Conservation (phyloP, 2,113 vertebrate genomes). For the Nipponia nippon region DNA sequence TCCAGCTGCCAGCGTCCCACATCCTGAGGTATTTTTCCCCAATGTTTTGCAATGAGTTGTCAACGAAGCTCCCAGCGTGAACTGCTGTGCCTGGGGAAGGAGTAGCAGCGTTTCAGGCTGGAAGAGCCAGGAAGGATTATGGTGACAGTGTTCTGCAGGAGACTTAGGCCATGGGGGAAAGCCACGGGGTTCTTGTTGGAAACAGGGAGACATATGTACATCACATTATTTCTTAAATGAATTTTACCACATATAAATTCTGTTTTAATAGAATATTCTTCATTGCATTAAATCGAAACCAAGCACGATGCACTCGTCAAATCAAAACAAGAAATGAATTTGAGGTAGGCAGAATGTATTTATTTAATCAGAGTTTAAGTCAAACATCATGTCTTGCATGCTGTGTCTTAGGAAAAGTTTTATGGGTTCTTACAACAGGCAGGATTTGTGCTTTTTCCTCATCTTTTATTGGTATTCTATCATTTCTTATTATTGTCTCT, state of each 20-base stretch:
- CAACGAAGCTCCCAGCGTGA: background rate
- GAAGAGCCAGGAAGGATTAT: background rate
- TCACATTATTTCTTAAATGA: slow-evolving; percentile 1
- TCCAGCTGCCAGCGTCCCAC: background rate
- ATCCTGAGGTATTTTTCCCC: background rate
- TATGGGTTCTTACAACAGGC: background rate
- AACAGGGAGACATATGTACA: background rate
- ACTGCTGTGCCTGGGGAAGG: background rate
- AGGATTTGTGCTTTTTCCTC: background rate
- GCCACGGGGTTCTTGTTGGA: background rate
- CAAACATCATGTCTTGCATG: background rate
- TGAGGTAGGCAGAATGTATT: slow-evolving; percentile 30
- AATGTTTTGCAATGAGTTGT: background rate
- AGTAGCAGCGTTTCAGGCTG: background rate
- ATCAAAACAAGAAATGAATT: background rate
- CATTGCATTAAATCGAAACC: background rate
- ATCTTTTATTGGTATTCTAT: background rate
- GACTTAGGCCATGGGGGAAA: background rate
- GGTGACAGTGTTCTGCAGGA: background rate
- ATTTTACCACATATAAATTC: background rate
- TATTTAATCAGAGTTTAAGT: slow-evolving; percentile 12
- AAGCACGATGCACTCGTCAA: background rate
- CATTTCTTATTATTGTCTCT: background rate
- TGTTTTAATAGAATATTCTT: background rate
- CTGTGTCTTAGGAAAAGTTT: background rate